Evolutionary conservation across 2,113 vertebrate species (phyloP).

Genomic region (Brachypodius melanocephalos): DNA sequence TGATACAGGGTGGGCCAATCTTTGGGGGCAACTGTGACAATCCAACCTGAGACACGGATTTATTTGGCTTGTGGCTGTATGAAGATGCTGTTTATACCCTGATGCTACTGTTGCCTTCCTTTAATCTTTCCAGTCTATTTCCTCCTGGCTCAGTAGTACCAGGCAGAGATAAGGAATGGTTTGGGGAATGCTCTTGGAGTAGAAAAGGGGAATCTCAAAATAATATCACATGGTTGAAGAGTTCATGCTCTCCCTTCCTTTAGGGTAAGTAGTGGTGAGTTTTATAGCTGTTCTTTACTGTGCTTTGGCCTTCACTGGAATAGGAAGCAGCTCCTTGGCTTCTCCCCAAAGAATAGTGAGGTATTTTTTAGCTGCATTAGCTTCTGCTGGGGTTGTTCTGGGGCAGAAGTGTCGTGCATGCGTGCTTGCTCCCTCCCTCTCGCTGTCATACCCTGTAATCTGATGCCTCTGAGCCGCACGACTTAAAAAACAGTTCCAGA

Average conservation of each 20-base stretch:
- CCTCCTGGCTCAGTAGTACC: neutral
- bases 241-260: neutral
- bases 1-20: neutral
- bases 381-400: neutral
- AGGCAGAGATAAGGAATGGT: neutral
- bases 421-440: fast-evolving
- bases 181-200: neutral
- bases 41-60: neutral
- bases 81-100: neutral
- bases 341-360: neutral
- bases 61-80: neutral
- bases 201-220: neutral
- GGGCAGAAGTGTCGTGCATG: neutral
- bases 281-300: neutral
- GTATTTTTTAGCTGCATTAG: neutral
- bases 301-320: neutral
- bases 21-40: neutral
- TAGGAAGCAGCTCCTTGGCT: neutral
- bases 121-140: neutral
- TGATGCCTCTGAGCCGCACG: neutral
- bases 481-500: neutral
- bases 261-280: neutral
- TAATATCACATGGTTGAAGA: neutral
- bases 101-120: neutral
- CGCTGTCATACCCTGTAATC: neutral